Conservation (phyloP, 2,113 vertebrate genomes). For the Labrus mixtus region DNA sequence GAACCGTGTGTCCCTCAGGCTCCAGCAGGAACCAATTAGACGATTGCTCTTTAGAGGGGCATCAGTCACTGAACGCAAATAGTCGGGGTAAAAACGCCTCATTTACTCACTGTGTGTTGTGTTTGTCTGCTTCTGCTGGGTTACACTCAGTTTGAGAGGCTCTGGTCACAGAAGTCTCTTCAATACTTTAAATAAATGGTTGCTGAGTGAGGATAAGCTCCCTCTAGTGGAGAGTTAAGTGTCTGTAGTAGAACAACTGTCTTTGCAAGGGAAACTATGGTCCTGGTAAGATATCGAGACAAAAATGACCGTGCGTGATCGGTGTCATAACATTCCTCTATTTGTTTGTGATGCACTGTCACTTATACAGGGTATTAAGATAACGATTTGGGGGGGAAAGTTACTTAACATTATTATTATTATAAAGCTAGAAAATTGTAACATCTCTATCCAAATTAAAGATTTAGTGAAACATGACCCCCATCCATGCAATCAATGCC, state of each 20-base stretch:
- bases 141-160: slow-evolving; percentile 15
- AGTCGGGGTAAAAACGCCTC: slow-evolving; percentile 46
- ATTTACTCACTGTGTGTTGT: slow-evolving; percentile 35
- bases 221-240: slow-evolving; percentile 66
- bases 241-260: slow-evolving; percentile 8
- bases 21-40: slow-evolving; percentile 64
- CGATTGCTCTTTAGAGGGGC: slow-evolving; percentile 44
- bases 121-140: slow-evolving; percentile 36
- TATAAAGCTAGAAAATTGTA: too few relatives aligned
- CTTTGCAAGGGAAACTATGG: not conserved
- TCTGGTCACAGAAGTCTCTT: slow-evolving; percentile 38
- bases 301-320: not conserved
- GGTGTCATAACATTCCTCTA: not conserved
- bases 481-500: too few relatives aligned
- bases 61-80: slow-evolving; percentile 53
- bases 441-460: too few relatives aligned
- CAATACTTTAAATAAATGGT: slow-evolving; percentile 29
- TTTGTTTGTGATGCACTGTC: slow-evolving; percentile 8
- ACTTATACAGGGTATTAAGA: slow-evolving; percentile 1
- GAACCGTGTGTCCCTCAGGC: slow-evolving; percentile 41
- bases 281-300: not conserved
- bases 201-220: slow-evolving; percentile 32
- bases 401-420: too few relatives aligned
- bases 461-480: too few relatives aligned
- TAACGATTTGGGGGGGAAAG: too few relatives aligned